Conservation (phyloP, 2,113 vertebrate genomes). For the Tetrao urogallus region DNA sequence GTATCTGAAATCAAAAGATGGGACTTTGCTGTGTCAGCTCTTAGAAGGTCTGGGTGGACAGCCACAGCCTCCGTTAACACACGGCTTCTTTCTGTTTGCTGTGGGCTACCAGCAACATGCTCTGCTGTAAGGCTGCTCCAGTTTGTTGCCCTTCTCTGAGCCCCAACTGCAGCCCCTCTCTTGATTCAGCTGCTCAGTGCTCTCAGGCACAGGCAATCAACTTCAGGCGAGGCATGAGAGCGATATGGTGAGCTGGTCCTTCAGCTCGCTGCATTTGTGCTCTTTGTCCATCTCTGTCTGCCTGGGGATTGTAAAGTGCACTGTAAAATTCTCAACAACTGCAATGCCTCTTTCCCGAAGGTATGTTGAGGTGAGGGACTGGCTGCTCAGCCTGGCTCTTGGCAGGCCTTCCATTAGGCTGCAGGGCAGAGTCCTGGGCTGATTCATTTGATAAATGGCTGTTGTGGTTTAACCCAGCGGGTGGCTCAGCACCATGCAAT, state of each 20-base stretch:
- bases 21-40: not conserved
- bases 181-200: fast-evolving
- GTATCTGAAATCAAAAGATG: not conserved
- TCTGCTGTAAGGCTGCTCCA: fast-evolving
- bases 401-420: not conserved
- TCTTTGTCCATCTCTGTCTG: constrained; percentile 9
- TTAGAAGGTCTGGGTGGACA: not conserved
- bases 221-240: fast-evolving
- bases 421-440: not conserved
- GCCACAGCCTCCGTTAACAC: not conserved
- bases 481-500: no score
- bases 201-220: not conserved
- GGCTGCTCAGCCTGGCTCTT: not conserved
- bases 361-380: not conserved
- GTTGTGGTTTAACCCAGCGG: no score
- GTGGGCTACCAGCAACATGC: fast-evolving
- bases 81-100: fast-evolving
- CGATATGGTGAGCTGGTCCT: not conserved
- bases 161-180: not conserved
- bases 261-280: not conserved
- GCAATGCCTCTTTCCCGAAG: constrained; percentile 21
- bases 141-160: not conserved
- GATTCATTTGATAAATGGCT: not conserved
- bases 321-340: not conserved
- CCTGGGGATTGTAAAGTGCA: not conserved